These are phyloP conservation scores for Oopsacas minuta DNA, from an alignment of 37 sponge, comb jelly and placozoan genomes.

Conservation along the genomic window DNA sequence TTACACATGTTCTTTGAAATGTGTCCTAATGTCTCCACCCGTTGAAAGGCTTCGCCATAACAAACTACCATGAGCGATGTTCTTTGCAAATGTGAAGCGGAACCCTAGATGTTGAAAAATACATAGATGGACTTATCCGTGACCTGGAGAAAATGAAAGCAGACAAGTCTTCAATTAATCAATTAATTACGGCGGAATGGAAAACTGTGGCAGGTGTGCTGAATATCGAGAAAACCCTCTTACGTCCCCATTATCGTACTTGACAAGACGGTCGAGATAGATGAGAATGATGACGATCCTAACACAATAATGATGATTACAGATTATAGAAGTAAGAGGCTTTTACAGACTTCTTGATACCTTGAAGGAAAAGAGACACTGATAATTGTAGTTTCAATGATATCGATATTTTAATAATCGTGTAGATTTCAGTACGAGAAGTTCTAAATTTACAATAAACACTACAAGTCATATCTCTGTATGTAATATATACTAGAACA, in stretches of 20 bases:
- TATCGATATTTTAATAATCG: too few species aligned
- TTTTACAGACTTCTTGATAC: constrained; percentile 13
- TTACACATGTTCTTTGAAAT: neutral
- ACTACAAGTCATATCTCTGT: too few species aligned
- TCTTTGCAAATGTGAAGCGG: constrained; percentile 3
- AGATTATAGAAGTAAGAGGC: constrained; percentile 10
- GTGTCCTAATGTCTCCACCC: constrained; percentile 22
- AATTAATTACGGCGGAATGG: neutral
- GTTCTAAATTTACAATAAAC: too few species aligned
- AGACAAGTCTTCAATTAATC: neutral
- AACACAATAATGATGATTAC: constrained; percentile 15
- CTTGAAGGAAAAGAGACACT: constrained; percentile 10
- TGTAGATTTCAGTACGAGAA: too few species aligned
- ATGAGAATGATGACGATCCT: constrained; percentile 3
- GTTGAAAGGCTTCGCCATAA: neutral
- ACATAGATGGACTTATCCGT: constrained; percentile 18
- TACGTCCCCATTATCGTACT: neutral
- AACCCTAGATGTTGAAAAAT: constrained; percentile 19
- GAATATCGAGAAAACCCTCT: neutral
- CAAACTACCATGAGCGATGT: neutral
- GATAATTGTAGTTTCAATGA: too few species aligned
- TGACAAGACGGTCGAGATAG: constrained; percentile 1
- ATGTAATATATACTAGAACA: too few species aligned
- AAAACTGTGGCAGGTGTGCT: constrained; percentile 7
- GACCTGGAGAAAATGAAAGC: constrained; percentile 5